Evolutionary conservation across 2,888 invertebrate genomes (phyloP).

Genomic region (Smittia sp.): DNA sequence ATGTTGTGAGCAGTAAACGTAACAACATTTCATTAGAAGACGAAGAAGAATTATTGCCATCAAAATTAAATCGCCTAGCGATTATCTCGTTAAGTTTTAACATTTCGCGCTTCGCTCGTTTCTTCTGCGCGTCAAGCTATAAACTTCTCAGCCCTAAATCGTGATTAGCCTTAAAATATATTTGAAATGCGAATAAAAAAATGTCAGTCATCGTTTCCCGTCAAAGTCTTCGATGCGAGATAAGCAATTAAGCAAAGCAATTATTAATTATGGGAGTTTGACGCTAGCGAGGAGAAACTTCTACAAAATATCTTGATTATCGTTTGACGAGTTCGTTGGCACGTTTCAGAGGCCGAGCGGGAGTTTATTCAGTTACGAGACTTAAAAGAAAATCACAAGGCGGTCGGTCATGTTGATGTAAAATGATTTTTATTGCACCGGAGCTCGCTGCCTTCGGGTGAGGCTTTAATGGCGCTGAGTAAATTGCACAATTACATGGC

Average conservation of each 20-base stretch:
- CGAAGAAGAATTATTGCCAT: constrained; percentile 30
- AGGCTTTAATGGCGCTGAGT: constrained; percentile 24
- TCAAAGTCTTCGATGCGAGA: not conserved
- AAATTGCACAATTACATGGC: constrained; percentile 29
- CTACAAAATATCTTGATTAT: not conserved
- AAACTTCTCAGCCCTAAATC: not conserved
- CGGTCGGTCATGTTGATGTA: constrained; percentile 20
- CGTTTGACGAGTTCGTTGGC: not conserved
- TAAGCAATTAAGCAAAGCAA: constrained; percentile 21
- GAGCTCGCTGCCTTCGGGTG: not conserved
- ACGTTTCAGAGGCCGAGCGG: not conserved
- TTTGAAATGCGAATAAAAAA: not conserved
- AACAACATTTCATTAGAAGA: constrained; percentile 37
- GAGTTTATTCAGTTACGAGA: not conserved
- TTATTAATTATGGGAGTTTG: constrained; percentile 4
- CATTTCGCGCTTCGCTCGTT: not conserved
- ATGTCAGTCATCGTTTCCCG: not conserved
- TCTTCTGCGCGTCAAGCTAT: not conserved
- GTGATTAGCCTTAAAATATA: not conserved
- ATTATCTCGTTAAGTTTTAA: not conserved
- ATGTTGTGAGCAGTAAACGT: constrained; percentile 42
- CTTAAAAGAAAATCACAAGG: not conserved
- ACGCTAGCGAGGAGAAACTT: not conserved
- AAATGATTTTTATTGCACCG: not conserved
- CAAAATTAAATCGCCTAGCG: not conserved